Percentiles rank a stretch among this genome's conserved stretches.
Conservation (phyloP, 2,113 vertebrate genomes). For the Grammomys dolichurus region DNA sequence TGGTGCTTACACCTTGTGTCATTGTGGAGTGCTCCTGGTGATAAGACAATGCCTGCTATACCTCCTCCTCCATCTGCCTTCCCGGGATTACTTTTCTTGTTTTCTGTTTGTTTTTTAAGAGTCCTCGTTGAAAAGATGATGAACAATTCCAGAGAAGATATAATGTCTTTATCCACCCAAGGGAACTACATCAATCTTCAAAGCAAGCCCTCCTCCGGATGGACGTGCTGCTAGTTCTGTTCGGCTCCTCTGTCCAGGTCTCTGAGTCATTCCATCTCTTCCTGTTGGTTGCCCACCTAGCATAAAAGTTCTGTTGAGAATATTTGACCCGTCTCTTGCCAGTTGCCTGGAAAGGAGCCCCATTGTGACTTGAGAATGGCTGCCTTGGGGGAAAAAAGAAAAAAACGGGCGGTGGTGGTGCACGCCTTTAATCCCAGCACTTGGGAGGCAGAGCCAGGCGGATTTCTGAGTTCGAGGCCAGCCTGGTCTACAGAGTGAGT, state of each 20-base stretch:
- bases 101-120: conserved; percentile 74
- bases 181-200: conserved; percentile 89
- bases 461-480: too few species aligned
- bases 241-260: background rate
- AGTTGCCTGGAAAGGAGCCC: background rate
- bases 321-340: conserved; percentile 7
- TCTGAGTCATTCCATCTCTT: conserved; percentile 2
- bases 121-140: conserved; percentile 91
- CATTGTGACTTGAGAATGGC: background rate
- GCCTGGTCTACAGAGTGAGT: too few species aligned
- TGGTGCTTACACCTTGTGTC: background rate
- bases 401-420: too few species aligned
- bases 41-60: background rate
- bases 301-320: background rate
- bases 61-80: background rate
- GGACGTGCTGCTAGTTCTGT: conserved; percentile 86
- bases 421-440: too few species aligned
- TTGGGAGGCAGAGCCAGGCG: too few species aligned
- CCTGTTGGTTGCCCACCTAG: background rate
- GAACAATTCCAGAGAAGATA: conserved; percentile 82
- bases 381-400: too few species aligned
- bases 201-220: conserved; percentile 81
- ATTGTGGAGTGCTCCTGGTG: background rate
- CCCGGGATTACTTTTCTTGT: background rate
- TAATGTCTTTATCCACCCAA: conserved; percentile 77